Conservation (phyloP, 2,797 vertebrate genomes). For the Alcedo atthis region DNA sequence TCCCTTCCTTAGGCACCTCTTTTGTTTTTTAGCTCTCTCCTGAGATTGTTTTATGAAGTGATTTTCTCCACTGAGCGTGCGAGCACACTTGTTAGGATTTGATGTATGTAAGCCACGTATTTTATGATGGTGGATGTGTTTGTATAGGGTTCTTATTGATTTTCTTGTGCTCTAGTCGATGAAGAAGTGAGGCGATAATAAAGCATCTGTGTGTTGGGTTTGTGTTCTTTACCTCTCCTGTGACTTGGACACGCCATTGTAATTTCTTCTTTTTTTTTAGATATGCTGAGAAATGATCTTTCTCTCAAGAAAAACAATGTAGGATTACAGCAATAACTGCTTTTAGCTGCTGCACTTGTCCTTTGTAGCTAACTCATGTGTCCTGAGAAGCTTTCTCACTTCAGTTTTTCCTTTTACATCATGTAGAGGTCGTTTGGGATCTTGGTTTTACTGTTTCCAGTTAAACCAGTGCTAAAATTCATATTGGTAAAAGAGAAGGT, state of each 20-base stretch:
- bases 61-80: conserved; percentile 49
- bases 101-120: conserved; percentile 58
- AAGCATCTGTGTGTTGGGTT: conserved; percentile 9
- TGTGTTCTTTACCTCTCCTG: conserved; percentile 53
- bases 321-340: not conserved
- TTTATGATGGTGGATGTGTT: conserved; percentile 63
- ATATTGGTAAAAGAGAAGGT: not conserved
- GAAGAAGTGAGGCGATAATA: conserved; percentile 57
- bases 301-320: not conserved
- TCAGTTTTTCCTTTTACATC: not conserved
- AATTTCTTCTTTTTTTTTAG: conserved; percentile 15
- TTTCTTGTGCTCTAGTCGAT: conserved; percentile 35
- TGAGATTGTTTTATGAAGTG: conserved; percentile 45
- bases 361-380: not conserved
- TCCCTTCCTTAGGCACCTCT: not conserved
- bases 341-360: not conserved
- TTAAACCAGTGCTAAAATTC: not conserved
- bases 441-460: not conserved
- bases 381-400: not conserved
- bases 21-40: conserved; percentile 13
- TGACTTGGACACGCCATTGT: not conserved
- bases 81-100: conserved; percentile 60
- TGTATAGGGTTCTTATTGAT: conserved; percentile 59
- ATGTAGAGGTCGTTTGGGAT: not conserved
- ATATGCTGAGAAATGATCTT: not conserved